phyloP scores from a whole-genome alignment of 2,113 vertebrate genomes.

The Chaetodon auriga region DNA sequence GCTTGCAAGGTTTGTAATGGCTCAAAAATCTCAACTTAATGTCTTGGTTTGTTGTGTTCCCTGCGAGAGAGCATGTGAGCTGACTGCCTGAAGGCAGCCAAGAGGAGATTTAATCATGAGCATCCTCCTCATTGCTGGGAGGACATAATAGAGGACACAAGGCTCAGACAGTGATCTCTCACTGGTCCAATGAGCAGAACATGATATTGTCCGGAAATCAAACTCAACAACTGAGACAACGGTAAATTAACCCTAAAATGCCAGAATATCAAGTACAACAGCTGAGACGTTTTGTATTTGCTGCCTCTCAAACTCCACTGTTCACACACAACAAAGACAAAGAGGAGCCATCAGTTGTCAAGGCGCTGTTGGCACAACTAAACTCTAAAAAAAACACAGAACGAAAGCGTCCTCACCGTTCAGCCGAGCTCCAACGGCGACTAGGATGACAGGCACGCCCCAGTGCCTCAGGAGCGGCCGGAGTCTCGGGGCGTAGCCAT shows the following conservation, averaged over 20 bases:
- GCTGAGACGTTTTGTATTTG: not conserved
- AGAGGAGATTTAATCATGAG: constrained; percentile 61
- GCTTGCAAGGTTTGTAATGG: constrained; percentile 10
- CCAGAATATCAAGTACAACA: not conserved
- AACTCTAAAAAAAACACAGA: constrained; percentile 20
- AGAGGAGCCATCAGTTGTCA: constrained; percentile 7
- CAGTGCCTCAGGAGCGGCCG: constrained; percentile 90
- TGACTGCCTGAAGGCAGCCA: constrained; percentile 44
- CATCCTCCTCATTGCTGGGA: constrained; percentile 46
- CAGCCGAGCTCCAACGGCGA: constrained; percentile 92
- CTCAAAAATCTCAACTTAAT: constrained; percentile 14
- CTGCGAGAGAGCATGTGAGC: constrained; percentile 34
- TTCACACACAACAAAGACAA: constrained; percentile 11
- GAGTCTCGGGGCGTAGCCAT: constrained; percentile 91
- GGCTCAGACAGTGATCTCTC: constrained; percentile 44
- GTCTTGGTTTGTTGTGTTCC: constrained; percentile 36
- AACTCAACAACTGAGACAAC: constrained; percentile 20
- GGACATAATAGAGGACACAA: constrained; percentile 56
- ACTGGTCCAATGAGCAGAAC: constrained; percentile 1
- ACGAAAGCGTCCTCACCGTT: constrained; percentile 88
- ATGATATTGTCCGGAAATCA: not conserved
- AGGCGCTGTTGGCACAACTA: not conserved
- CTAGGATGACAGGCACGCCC: constrained; percentile 93
- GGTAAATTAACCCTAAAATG: constrained; percentile 14
- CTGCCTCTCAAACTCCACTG: constrained; percentile 6